Evolutionary conservation across 2,113 vertebrate genomes (phyloP), one percentile per base, ranked within the genome.

Genomic region (Carlito syrichta): DNA sequence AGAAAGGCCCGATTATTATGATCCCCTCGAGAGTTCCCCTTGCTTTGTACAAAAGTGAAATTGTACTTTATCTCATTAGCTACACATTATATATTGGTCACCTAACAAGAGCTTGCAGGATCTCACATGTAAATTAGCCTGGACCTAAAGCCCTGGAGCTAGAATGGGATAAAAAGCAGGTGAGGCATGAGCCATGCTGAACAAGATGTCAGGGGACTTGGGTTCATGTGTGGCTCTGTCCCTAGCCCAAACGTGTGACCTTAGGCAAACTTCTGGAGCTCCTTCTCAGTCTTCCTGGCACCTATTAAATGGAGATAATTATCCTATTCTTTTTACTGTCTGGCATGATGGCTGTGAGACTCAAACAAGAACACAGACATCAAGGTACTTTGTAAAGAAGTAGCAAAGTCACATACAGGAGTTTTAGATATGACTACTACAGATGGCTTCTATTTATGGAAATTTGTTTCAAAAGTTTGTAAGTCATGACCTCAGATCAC

Each of bases 61-160:
- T 69, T 91, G 78, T 91, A 79, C 82, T 95, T 97, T 86, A 93
- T 97, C 86, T 93, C 78, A 91, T 96, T 96, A 97, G 91, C 62
- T 60, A 54, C 77, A 77, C 50, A 89, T 95, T 92, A 94, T 81
- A 83, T 88, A 94, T 79, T 93, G 91, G 78, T 96, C 74, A 95
- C 88, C 86, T 84, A 94, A 82, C 40, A 94, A 94, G 89, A 94
- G 91, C 52, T 89, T 91, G 71, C 52, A 89, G 84, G 86, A 84
- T 96, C 89, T 94, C 82, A 86, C 63, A 96, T 97, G 89, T 89
- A 96, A 96, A 97, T 97, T 68, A 91, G 25, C 50, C 68, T 63
- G 32, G 22, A 30, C 78, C 45, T 12, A 60, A 54, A 56, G 48
- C 54, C 60, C 43, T n/a, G 35, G n/a, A 93, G 91, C 35, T 82